Evolutionary conservation across 2,888 invertebrate species (phyloP).

Genomic region (Yponomeuta plumbellus): DNA sequence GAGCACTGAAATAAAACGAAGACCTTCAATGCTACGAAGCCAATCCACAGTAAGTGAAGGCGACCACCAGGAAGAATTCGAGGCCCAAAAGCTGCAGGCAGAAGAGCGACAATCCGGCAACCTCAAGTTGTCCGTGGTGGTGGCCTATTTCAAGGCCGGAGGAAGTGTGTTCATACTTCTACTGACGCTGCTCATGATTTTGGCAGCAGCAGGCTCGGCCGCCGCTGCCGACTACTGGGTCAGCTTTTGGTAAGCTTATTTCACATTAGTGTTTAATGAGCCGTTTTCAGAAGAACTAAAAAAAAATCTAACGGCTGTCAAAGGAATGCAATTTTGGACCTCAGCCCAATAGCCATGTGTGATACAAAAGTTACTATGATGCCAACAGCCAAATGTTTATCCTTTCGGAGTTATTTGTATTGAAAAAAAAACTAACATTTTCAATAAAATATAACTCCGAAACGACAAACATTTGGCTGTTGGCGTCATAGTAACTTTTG

Average conservation of each 20-base stretch:
- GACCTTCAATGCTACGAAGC: slow-evolving; percentile 17
- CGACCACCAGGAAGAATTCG: slow-evolving; percentile 49
- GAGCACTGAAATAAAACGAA: not conserved
- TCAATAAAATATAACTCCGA: no score
- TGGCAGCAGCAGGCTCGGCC: slow-evolving; percentile 76
- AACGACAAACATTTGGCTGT: no score
- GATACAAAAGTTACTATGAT: no score
- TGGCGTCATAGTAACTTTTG: no score
- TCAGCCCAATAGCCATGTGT: no score
- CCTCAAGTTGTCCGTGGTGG: slow-evolving; percentile 55
- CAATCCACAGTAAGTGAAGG: slow-evolving; percentile 35
- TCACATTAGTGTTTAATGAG: not conserved
- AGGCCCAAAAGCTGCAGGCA: slow-evolving; percentile 53
- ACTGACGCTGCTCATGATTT: slow-evolving; percentile 41
- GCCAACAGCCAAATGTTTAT: no score
- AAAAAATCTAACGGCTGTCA: no score
- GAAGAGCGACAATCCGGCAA: slow-evolving; percentile 62
- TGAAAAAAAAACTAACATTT: no score
- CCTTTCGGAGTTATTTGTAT: no score
- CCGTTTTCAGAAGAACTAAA: no score
- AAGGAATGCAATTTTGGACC: no score
- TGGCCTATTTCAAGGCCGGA: slow-evolving; percentile 54
- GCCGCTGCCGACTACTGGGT: slow-evolving; percentile 83
- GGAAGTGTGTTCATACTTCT: slow-evolving; percentile 48
- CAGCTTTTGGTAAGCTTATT: slow-evolving; percentile 76